Base-by-base conservation (phyloP, 2,113 vertebrate genomes). In the Chloroceryle aenea region DNA sequence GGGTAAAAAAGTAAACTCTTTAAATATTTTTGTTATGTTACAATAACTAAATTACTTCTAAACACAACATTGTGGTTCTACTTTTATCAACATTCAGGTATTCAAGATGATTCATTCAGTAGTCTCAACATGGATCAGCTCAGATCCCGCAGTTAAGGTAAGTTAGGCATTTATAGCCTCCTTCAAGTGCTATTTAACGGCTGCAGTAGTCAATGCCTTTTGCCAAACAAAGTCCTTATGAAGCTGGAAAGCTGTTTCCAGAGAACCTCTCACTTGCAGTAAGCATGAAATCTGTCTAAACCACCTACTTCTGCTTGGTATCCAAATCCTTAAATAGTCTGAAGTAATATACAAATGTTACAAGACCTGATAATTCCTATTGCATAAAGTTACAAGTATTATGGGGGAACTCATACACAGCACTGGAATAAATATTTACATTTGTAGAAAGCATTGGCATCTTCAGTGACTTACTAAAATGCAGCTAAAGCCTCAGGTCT, bases 51-150 rank as follows among this genome's bases (percentile, higher is more conserved):
- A 74, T 85, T 73, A 71, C 87, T 90, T 68, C 91, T 75, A 82
- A 82, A 71, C 61, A 77, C 26, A 85, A 77, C 20, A 14, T 36
- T 38, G 43, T 59, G 40, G 21, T 67, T 96, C n/a, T 85, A 55
- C 80, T 91, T 94, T 55, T 80, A 47, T 63, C 86, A 94, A 85
- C 82, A 75, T 86, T 84, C 73, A 82, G 93, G 74, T 73, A 74
- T 93, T 95, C 67, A 84, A 61, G 61, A 77, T 23, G 6, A 74
- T 72, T 98, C 98, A 74, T 72, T 98, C 98, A 98, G 98, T 98
- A 98, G 98, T 98, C 93, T 97, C 64, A 92, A 32, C 3, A 3
- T 30, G 94, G 93, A 97, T 91, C 73, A 12, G 50, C 77, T 25
- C 63, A 80, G 95, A 96, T 91, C 95, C 9, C 6, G 32, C 32